phyloP scores from a whole-genome alignment of 2,888 invertebrate genomes.

The Eupithecia vulgata region DNA sequence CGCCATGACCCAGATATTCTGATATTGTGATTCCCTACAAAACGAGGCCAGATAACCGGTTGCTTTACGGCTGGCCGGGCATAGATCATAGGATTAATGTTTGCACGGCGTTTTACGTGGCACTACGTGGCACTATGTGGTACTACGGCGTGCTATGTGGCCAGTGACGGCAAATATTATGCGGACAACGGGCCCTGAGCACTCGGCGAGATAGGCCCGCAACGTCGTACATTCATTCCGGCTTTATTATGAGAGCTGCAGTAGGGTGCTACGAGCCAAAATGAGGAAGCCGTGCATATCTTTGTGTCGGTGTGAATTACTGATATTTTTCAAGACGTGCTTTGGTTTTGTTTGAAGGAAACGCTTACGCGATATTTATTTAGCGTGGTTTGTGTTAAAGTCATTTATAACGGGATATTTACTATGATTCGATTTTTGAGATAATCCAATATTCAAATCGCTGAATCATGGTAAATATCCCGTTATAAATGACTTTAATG shows the following conservation, averaged over 20 bases:
- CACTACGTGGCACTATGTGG: neutral
- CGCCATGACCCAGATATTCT: constrained; percentile 28
- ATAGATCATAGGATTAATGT: constrained; percentile 57
- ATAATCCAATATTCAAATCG: no score
- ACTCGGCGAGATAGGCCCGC: constrained; percentile 37
- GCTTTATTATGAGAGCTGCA: constrained; percentile 37
- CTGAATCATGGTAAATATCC: no score
- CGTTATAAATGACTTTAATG: no score
- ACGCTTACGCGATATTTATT: neutral
- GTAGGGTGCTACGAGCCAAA: constrained; percentile 21
- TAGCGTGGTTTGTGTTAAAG: no score
- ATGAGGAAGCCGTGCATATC: constrained; percentile 14
- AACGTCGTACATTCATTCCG: constrained; percentile 20
- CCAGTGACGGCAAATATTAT: constrained; percentile 45
- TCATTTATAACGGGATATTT: neutral
- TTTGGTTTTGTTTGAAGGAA: neutral
- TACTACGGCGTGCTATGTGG: neutral
- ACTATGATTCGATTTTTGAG: no score
- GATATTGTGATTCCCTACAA: constrained; percentile 36
- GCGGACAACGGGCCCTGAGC: constrained; percentile 41
- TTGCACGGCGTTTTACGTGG: constrained; percentile 46
- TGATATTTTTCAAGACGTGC: constrained; percentile 4
- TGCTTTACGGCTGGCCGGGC: constrained; percentile 40
- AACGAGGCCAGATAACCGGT: constrained; percentile 40
- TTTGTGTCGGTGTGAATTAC: constrained; percentile 3